Evolutionary conservation across 2,113 vertebrate genomes (phyloP).

Genomic region (Pimephales promelas): DNA sequence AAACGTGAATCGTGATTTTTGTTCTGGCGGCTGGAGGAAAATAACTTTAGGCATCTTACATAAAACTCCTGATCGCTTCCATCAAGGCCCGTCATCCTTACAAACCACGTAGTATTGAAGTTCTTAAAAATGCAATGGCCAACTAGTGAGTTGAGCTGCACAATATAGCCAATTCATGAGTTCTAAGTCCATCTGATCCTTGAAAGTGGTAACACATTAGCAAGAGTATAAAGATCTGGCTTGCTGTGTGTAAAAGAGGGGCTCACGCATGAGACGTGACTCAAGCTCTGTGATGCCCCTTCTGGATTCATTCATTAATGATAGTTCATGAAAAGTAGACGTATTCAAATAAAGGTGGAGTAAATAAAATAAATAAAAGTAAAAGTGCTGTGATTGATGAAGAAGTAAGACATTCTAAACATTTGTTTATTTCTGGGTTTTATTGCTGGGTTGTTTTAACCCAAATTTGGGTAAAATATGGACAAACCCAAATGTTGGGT

Average conservation of each 20-base stretch:
- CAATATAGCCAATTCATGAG: neutral
- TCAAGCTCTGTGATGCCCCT: neutral
- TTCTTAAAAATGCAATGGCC: neutral
- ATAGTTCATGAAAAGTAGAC: neutral
- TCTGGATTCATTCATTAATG: neutral
- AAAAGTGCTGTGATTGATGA: neutral
- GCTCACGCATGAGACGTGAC: neutral
- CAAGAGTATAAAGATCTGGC: neutral
- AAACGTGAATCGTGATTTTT: neutral
- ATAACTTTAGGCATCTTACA: neutral
- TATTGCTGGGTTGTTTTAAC: no score
- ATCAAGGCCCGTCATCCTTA: neutral
- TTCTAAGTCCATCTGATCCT: neutral
- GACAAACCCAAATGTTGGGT: no score
- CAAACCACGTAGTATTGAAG: neutral
- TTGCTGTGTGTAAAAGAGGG: neutral
- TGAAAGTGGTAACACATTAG: slow-evolving; percentile 2
- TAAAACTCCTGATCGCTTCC: neutral
- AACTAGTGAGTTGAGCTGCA: neutral
- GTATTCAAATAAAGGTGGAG: neutral
- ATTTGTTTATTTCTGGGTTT: neutral
- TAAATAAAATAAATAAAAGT: neutral
- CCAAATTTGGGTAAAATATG: no score
- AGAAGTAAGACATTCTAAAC: neutral
- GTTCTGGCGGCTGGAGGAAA: neutral